Evolutionary conservation across 2,797 vertebrate species (phyloP), one percentile per base, ranked within the genome.

Genomic region (Esox lucius): DNA sequence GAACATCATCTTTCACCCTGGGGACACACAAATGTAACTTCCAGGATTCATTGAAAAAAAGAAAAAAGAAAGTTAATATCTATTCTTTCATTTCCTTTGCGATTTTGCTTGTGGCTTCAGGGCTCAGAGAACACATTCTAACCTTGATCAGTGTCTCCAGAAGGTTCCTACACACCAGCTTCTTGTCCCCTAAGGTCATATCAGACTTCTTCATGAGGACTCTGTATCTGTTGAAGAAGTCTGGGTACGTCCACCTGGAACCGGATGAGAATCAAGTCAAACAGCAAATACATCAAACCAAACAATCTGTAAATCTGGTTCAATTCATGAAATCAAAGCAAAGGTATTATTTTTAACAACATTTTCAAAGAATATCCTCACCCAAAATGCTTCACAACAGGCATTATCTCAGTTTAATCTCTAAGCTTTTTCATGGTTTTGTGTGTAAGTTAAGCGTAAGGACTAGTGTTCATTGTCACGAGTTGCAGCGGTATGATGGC

Each of bases 141-240:
- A 98, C 98, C 97, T 96, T 97, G 67, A 99, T 88, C 79, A 98
- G 89, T 2, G 87, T 92, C 84, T 96, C 94, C 86, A 99, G 78
- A 33, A 99, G 90, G 46, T 91, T 93, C 77, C 83, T 94, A 81
- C 97, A 98, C 42, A 94, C 90, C 72, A 87, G 82, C 85, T 96
- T 98, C 90, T 95, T 98, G 87, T 98, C 95, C 0, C 86, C 71
- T 19, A 84, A 90, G 1, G 71, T 86, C 19, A 95, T 82, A 77
- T 98, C 95, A 0, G 90, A 93, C 86, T 95, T 95, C 49, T 86
- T 95, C 94, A 98, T 93, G n/a, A 99, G 90, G 17, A 98, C 95
- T 4, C 97, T 90, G 39, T 99, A 99, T 39, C 98, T 92, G 78
- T 91, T 96, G 88, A 96, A 97, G 88, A 99, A 99, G 76, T 99